Percentiles rank a stretch among this genome's conserved stretches.
Conservation (phyloP, 2,113 vertebrate species). For the Macrotus californicus region DNA sequence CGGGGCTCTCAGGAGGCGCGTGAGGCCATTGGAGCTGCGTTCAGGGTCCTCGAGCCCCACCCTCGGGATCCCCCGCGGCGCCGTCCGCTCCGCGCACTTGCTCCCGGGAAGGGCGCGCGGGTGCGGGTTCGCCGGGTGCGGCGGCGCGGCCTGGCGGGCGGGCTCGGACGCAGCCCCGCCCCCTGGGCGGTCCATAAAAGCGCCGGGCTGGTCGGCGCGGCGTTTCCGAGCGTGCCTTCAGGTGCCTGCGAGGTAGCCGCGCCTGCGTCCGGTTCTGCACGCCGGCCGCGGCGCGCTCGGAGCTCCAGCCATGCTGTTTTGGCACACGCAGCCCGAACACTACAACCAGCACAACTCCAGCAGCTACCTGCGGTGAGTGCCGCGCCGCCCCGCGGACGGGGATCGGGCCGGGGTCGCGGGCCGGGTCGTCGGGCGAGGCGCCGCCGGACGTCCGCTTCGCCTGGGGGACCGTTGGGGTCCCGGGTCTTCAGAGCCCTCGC, state of each 20-base stretch:
- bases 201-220: fast-evolving
- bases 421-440: not conserved
- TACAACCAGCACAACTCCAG: constrained; percentile 87
- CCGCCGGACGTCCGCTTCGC: too few relatives aligned
- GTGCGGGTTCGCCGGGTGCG: not conserved
- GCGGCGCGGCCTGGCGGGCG: not conserved
- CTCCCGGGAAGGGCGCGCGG: not conserved
- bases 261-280: not conserved
- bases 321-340: constrained; percentile 91
- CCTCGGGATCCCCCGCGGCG: not conserved
- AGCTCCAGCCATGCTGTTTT: constrained; percentile 87
- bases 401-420: not conserved
- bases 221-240: not conserved
- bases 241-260: fast-evolving
- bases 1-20: not conserved
- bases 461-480: not conserved
- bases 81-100: not conserved
- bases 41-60: not conserved
- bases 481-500: not conserved
- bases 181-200: constrained; percentile 13
- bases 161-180: not conserved
- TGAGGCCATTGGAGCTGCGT: fast-evolving
- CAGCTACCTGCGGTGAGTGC: constrained; percentile 89
- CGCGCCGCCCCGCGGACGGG: not conserved
- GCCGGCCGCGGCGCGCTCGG: not conserved